Evolutionary conservation across 2,888 invertebrate genomes (phyloP), one percentile per base, ranked within the genome.

Genomic region (Meiosimyza platycephala): DNA sequence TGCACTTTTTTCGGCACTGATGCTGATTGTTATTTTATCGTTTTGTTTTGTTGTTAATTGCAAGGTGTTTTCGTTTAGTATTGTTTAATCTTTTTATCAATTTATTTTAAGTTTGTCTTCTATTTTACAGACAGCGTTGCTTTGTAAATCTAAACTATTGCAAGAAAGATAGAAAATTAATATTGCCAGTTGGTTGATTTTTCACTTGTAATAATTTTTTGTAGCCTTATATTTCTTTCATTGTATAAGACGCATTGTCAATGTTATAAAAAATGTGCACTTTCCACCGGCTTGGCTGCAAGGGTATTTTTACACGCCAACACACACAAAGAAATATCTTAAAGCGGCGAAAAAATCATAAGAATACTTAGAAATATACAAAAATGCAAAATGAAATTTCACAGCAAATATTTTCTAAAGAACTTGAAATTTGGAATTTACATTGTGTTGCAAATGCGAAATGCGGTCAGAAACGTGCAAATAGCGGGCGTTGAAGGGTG

Each of bases 161-260:
- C 40, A 40, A 40, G 40, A 40, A 9, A 40, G 40, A 22, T 6
- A 57, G 57, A 22, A 16, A 1, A 57, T 57, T 22, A 40, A 40
- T 40, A 12, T 54, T 54, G 6, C 12, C 18, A 54, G 40, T 40
- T 11, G 40, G 40, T 40, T 40, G 40, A 40, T 40, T 40, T 40
- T 40, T 40, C 40, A 40, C 40, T 9, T 57, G 57, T 57, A 11
- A 40, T 40, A 3, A 62, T 22, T 66, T 66, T 66, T 22, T 18
- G 33, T 50, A 16, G 60, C 60, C 15, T 55, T 67, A 40, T 40
- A 15, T 65, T 28, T 28, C 2, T 64, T 57, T 9, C 67, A 67
- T 67, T 67, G 67, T 47, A n/a, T 55, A 67, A 57, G 33, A 48
- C 47, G 67, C 67, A 67, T 67, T 67, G 67, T 67, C 67, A 67